Evolutionary conservation across 1,140 invertebrate genomes (phyloP).

Genomic region (Diachasmimorpha longicaudata): DNA sequence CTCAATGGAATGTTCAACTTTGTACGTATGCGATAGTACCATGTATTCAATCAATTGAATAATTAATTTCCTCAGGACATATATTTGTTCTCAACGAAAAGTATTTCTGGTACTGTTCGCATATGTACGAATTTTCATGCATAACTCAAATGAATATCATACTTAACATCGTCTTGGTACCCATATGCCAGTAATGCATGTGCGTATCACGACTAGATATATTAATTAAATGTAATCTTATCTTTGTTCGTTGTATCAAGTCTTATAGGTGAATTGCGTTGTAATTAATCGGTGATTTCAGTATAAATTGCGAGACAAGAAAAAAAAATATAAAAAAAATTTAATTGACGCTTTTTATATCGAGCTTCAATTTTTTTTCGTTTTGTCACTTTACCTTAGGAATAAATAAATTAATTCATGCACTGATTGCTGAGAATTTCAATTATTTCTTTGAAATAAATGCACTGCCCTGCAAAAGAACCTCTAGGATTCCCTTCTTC

Average conservation of each 20-base stretch:
- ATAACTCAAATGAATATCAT: constrained; percentile 13
- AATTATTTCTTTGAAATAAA: background rate
- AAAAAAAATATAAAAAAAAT: no score
- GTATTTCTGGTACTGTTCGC: constrained; percentile 25
- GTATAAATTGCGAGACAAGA: background rate
- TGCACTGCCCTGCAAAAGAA: background rate
- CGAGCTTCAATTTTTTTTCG: background rate
- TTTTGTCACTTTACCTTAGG: background rate
- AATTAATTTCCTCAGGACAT: background rate
- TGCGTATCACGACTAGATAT: constrained; percentile 20
- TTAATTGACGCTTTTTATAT: background rate
- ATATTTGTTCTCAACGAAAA: background rate
- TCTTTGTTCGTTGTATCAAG: constrained; percentile 12
- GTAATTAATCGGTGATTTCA: background rate
- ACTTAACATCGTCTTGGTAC: constrained; percentile 6
- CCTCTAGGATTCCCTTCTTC: background rate
- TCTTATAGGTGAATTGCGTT: background rate
- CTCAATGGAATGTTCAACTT: constrained; percentile 29
- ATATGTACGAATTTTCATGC: constrained; percentile 28
- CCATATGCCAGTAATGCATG: background rate
- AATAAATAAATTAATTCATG: background rate
- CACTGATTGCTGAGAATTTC: background rate
- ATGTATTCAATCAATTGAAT: background rate
- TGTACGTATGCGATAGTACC: constrained; percentile 31
- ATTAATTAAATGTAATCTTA: constrained; percentile 13